Evolutionary conservation across 1,140 invertebrate species (phyloP), one percentile per base, ranked within the genome.

Genomic region (Pomacea maculata): DNA sequence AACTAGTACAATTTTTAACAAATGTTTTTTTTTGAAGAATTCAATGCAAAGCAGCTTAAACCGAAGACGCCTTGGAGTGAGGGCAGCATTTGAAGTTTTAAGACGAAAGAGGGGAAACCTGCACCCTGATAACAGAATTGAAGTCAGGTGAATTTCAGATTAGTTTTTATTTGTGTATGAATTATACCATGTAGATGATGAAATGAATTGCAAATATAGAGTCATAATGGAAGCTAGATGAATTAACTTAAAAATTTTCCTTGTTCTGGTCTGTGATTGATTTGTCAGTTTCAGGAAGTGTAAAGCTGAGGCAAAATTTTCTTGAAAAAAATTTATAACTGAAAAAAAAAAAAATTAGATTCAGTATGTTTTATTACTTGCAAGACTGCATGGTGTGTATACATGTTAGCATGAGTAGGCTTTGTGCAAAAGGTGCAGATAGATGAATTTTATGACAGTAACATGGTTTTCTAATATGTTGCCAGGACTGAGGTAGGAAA

Each of bases 81-180:
- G 88, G 64, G 90, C 89, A 65, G 88, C 90, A 0, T 91, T 88
- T 83, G 89, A 90, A 85, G 87, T 90, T 29, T 80, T 91, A 45
- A 77, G 82, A 52, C 82, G 82, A 71, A 83, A 72, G 68, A 78
- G 63, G 61, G 19, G 29, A 15, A 29, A 65, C 15, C 67, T 79
- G n/a, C 57, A 57, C 25, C 15, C 55, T 34, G 29, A 17, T 61
- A 61, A 17, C 57, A 61, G 15, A 61, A 61, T 61, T 4, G 15
- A 17, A 17, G 15, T 61, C 15, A 61, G 57, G 57, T 61, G 11
- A 61, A 17, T 61, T 9, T 61, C 57, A 4, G 11, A 61, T 61
- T 14, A 14, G 8, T 9, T 61, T 61, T 0, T 17, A 61, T 61
- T 17, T 61, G 15, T 61, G 8, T 14, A 61, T 8, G 9, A 17